Conservation (phyloP, 2,113 vertebrate species). For the Galemys pyrenaicus region DNA sequence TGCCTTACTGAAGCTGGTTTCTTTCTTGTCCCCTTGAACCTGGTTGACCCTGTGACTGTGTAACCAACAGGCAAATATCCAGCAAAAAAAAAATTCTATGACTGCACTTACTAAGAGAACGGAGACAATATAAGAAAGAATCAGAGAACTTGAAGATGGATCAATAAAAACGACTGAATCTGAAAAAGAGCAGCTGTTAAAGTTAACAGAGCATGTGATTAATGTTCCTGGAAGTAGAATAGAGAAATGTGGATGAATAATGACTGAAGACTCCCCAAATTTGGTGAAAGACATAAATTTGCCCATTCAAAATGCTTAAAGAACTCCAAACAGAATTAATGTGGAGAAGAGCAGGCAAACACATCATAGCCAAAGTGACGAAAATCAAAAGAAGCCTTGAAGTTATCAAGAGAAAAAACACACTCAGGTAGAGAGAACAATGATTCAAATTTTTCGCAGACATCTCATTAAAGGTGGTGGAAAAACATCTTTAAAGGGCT, state of each 20-base stretch:
- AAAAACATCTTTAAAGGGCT: not conserved
- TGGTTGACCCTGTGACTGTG: not conserved
- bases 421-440: not conserved
- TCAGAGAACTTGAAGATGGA: not conserved
- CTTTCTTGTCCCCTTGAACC: not conserved
- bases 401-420: not conserved
- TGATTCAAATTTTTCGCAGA: not conserved
- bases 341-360: not conserved
- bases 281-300: not conserved
- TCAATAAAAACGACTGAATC: not conserved
- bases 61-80: not conserved
- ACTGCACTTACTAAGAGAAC: not conserved
- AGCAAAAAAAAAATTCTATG: not conserved
- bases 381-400: conserved; percentile 17
- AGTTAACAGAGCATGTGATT: not conserved
- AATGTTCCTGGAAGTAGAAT: not conserved
- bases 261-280: not conserved
- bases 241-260: not conserved
- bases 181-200: not conserved
- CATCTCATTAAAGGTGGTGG: not conserved
- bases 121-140: not conserved
- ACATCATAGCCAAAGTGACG: not conserved
- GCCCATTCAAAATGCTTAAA: not conserved
- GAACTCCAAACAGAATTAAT: not conserved
- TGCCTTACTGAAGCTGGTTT: not conserved